These are phyloP conservation scores for Cryptocephalus moraei DNA, from an alignment of 2,888 invertebrate genomes.

Conservation along the genomic window DNA sequence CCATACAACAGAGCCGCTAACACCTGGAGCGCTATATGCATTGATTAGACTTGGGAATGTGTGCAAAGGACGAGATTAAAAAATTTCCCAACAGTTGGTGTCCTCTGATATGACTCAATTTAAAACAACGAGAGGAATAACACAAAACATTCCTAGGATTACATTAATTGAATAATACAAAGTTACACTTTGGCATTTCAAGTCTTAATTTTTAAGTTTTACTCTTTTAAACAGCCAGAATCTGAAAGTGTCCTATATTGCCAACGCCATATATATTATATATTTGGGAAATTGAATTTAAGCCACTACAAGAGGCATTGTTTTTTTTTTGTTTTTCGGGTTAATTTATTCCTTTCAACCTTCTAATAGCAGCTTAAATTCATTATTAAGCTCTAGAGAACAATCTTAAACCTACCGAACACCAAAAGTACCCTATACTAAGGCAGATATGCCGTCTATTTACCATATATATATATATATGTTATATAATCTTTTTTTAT, in stretches of 20 bases:
- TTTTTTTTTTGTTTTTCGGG: too few species aligned
- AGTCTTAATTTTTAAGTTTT: constrained; percentile 14
- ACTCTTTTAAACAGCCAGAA: background rate
- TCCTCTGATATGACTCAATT: too few species aligned
- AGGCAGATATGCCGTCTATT: constrained; percentile 34
- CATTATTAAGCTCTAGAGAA: constrained; percentile 29
- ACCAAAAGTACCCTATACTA: constrained; percentile 34
- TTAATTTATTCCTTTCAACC: background rate
- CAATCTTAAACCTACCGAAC: constrained; percentile 37
- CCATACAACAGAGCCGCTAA: too few species aligned
- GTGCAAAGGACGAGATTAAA: too few species aligned
- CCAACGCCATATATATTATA: constrained; percentile 10
- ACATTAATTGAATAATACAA: constrained; percentile 13
- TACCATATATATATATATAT: constrained; percentile 32
- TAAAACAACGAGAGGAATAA: constrained; percentile 8
- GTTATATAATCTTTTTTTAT: constrained; percentile 33
- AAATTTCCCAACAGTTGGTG: too few species aligned
- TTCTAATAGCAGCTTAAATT: constrained; percentile 11
- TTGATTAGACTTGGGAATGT: too few species aligned
- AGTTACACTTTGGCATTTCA: constrained; percentile 28
- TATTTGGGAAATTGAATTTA: too few species aligned
- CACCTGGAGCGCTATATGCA: too few species aligned
- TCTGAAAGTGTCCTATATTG: constrained; percentile 13
- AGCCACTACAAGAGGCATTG: too few species aligned
- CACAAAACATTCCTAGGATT: constrained; percentile 17